Percentiles rank a stretch among this genome's conserved stretches.
Conservation (phyloP, 2,113 vertebrate species). For the Hucho hucho region DNA sequence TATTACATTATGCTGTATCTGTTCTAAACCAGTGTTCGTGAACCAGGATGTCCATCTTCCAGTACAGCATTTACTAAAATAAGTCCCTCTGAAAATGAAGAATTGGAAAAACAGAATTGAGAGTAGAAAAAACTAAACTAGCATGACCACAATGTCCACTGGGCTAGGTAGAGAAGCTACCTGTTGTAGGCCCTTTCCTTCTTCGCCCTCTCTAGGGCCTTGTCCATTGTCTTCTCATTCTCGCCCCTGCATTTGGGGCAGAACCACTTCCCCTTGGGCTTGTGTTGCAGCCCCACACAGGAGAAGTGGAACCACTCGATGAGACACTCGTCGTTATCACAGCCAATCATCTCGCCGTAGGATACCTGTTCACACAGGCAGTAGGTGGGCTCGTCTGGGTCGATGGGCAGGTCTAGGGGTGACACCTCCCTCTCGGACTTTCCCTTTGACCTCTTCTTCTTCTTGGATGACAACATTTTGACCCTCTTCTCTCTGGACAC, state of each 20-base stretch:
- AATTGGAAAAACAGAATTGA: conserved; percentile 18
- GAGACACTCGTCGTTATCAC: conserved; percentile 95
- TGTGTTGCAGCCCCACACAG: conserved; percentile 94
- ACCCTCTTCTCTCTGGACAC: conserved; percentile 91
- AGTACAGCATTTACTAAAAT: conserved; percentile 54
- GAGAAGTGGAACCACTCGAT: conserved; percentile 99
- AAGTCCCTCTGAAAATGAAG: no score
- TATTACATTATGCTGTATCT: neutral
- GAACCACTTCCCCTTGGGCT: conserved; percentile 99
- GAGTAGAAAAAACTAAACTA: conserved; percentile 43
- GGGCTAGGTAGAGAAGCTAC: conserved; percentile 75
- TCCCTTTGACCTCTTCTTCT: conserved; percentile 94
- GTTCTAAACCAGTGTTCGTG: conserved; percentile 31
- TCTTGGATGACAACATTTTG: conserved; percentile 87
- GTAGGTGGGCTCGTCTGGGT: conserved; percentile 96
- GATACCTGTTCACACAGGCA: conserved; percentile 97
- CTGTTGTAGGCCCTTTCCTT: conserved; percentile 92
- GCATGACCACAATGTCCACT: conserved; percentile 37
- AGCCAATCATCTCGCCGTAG: conserved; percentile 98
- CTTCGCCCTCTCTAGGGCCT: conserved; percentile 91
- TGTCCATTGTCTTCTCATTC: conserved; percentile 98
- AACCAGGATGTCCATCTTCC: conserved; percentile 10
- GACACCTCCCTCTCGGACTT: conserved; percentile 94
- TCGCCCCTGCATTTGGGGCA: conserved; percentile 95
- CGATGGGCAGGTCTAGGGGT: conserved; percentile 92